Conservation (phyloP, 2,113 vertebrate genomes). For the Leptocoma aspasia region DNA sequence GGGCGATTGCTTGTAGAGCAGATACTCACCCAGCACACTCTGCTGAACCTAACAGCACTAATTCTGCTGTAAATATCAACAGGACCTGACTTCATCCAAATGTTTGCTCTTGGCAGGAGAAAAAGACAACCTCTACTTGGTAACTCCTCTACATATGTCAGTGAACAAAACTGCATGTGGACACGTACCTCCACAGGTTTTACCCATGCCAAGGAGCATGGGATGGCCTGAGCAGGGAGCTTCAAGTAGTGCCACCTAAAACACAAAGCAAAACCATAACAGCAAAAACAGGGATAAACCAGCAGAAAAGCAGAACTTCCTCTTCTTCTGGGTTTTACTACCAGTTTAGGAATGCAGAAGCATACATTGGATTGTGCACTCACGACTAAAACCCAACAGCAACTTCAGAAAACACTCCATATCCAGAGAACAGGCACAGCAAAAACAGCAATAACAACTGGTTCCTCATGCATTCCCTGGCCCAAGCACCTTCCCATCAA, state of each 20-base stretch:
- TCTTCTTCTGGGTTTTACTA: not conserved
- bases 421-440: not conserved
- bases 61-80: not conserved
- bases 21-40: not conserved
- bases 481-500: not conserved
- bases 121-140: not conserved
- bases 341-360: not conserved
- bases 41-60: not conserved
- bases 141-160: not conserved
- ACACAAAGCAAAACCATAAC: not conserved
- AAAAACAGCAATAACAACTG: not conserved
- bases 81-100: not conserved
- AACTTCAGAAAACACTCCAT: not conserved
- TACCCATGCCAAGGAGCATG: slow-evolving; percentile 82
- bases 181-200: slow-evolving; percentile 77
- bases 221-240: slow-evolving; percentile 91
- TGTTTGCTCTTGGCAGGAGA: not conserved
- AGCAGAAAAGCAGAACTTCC: not conserved
- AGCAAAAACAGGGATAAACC: not conserved
- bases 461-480: not conserved
- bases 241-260: slow-evolving; percentile 83
- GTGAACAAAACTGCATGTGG: not conserved
- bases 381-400: not conserved
- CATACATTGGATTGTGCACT: not conserved
- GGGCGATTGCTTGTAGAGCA: not conserved